Conservation (phyloP, 2,113 vertebrate species). For the Tretioscincus oriximinensis region DNA sequence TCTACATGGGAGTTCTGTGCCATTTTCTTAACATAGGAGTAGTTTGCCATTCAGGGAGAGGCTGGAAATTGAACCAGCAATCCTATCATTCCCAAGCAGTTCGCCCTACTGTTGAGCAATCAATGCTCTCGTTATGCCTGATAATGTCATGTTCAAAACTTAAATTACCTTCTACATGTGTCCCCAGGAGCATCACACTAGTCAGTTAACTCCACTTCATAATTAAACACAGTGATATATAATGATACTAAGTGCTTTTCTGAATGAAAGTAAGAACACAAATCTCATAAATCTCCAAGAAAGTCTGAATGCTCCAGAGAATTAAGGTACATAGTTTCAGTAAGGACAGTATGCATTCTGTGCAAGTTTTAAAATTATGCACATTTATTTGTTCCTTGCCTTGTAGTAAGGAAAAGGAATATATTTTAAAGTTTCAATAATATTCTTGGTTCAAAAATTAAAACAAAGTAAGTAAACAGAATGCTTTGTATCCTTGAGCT, state of each 20-base stretch:
- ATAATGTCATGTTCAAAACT: constrained; percentile 26
- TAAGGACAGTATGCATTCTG: constrained; percentile 27
- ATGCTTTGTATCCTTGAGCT: constrained; percentile 27
- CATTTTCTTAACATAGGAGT: no score
- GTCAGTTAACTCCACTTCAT: neutral
- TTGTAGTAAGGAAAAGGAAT: neutral
- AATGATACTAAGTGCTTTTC: neutral
- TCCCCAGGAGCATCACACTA: neutral
- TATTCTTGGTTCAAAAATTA: neutral
- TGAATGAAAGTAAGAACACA: neutral
- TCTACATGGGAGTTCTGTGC: constrained; percentile 32
- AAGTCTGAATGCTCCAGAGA: neutral
- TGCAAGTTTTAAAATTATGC: constrained; percentile 5
- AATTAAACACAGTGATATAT: neutral
- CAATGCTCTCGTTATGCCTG: no score
- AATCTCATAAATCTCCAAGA: neutral
- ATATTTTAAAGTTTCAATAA: neutral
- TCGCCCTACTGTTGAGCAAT: no score
- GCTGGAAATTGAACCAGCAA: no score
- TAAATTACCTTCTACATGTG: neutral
- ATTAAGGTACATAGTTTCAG: constrained; percentile 38
- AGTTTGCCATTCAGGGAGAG: no score
- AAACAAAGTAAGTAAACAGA: constrained; percentile 2
- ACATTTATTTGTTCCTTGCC: constrained; percentile 7
- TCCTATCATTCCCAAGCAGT: no score